phyloP scores from a whole-genome alignment of 2,797 vertebrate species.

The Sebastolobus alascanus region DNA sequence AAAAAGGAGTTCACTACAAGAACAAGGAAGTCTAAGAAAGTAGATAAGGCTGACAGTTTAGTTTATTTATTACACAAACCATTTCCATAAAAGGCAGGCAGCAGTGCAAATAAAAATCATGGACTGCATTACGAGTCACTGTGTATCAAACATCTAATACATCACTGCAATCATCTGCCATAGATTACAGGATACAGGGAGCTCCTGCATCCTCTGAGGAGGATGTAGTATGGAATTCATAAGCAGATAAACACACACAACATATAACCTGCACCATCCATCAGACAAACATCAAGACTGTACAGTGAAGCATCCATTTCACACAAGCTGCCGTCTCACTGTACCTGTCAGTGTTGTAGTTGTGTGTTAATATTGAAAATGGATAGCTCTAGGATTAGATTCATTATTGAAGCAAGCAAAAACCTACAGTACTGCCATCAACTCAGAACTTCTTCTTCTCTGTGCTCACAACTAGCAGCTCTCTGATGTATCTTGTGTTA shows the following conservation, averaged over 20 bases:
- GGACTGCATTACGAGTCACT: slow-evolving; percentile 6
- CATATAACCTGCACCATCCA: slow-evolving; percentile 6
- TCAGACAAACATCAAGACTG: slow-evolving; percentile 15
- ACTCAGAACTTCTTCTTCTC: background rate
- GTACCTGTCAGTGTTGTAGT: background rate
- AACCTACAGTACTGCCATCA: background rate
- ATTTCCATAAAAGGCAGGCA: slow-evolving; percentile 8
- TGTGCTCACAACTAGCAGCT: slow-evolving; percentile 6
- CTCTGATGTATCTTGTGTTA: slow-evolving; percentile 32
- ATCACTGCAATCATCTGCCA: slow-evolving; percentile 30
- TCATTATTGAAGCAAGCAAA: background rate
- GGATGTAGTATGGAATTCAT: slow-evolving; percentile 2
- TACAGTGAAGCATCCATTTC: background rate
- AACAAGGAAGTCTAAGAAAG: slow-evolving; percentile 4
- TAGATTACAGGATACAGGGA: slow-evolving; percentile 9
- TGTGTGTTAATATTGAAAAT: slow-evolving; percentile 19
- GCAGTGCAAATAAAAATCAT: background rate
- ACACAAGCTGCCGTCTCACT: background rate
- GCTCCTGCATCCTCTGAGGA: slow-evolving; percentile 12
- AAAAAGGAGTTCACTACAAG: background rate
- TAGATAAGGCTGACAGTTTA: slow-evolving; percentile 12
- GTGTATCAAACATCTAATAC: slow-evolving; percentile 30
- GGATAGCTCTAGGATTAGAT: slow-evolving; percentile 13
- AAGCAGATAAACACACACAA: slow-evolving; percentile 1
- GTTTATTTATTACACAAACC: background rate